A percentile compares a stretch with the other conserved stretches of the same genome.
Conservation (phyloP, 2,888 invertebrate genomes). For the Pollenia angustigena region DNA sequence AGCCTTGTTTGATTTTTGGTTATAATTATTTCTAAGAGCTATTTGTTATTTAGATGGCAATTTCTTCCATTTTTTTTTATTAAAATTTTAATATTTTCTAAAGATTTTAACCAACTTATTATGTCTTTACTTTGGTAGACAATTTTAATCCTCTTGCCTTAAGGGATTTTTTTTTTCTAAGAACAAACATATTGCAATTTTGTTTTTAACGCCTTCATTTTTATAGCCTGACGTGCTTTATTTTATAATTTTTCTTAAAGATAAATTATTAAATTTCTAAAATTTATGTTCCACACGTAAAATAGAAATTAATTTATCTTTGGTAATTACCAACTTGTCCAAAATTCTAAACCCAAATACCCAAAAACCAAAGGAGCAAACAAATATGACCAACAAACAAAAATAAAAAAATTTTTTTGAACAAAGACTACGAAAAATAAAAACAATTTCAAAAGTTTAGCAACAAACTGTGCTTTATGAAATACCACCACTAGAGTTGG, state of each 20-base stretch:
- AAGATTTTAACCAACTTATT: not conserved
- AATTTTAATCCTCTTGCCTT: constrained; percentile 12
- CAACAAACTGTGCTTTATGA: constrained; percentile 1
- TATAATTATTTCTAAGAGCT: no score
- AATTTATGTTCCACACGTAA: constrained; percentile 66
- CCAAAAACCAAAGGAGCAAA: constrained; percentile 37
- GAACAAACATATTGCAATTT: not conserved
- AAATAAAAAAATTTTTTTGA: constrained; percentile 17
- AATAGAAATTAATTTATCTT: constrained; percentile 67
- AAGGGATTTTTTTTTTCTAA: not conserved
- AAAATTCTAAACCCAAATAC: constrained; percentile 40
- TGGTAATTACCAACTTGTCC: constrained; percentile 69
- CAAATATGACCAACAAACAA: constrained; percentile 30
- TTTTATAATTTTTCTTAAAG: not conserved
- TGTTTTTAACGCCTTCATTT: constrained; percentile 14
- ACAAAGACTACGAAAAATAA: not conserved
- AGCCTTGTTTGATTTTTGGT: not conserved
- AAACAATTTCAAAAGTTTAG: constrained; percentile 43
- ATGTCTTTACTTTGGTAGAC: not conserved
- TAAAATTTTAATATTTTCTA: not conserved
- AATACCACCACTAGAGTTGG: not conserved
- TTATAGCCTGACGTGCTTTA: not conserved
- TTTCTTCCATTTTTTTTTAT: not conserved
- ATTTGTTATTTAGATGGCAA: no score
- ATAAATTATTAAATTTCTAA: constrained; percentile 35